Base-by-base conservation (phyloP, 2,113 vertebrate genomes). In the Platycercus adscitus region DNA sequence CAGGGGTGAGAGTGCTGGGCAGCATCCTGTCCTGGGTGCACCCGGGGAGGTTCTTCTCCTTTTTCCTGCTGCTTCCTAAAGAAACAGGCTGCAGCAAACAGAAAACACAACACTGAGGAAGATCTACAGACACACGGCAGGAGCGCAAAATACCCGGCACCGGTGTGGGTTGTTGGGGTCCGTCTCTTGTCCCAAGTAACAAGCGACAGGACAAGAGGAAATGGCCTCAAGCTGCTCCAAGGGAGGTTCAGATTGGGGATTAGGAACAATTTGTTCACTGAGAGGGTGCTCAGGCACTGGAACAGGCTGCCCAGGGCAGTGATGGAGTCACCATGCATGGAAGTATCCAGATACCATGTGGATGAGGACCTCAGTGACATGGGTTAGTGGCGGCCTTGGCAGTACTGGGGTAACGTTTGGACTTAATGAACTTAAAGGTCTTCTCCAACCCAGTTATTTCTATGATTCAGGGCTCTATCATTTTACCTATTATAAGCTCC, bases 1-100 rank as follows among this genome's bases (percentile, higher is more conserved):
- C 2, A 4, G 56, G 2, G 6, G 28, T 13, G 0, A 4, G 46
- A 2, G 6, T 3, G 3, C 25, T 35, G 17, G 37, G 17, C 33
- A 60, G 21, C 26, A 37, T 18, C 60, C 8, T 14, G 29, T 11
- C 3, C 7, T 0, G 1, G 29, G 1, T 52, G 13, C 24, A 60
- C 19, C 26, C 41, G 1, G 6, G 26, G n/a, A 77, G 31, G 17
- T 8, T 86, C 69, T 68, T 65, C 50, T 56, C 39, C 52, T 65
- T 84, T 47, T 87, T 71, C 41, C 25, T 41, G 53, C 26, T 10
- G 61, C 43, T 93, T 88, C 79, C 63, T 66, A 23, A 94, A 86
- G 37, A 88, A 49, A 33, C n/a, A 61, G 64, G 33, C 46, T 81
- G n/a, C 19, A 39, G 43, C 2, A 6, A 83, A 70, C 31, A 71